Evolutionary conservation across 2,797 vertebrate species (phyloP).

Genomic region (Lophius americanus): DNA sequence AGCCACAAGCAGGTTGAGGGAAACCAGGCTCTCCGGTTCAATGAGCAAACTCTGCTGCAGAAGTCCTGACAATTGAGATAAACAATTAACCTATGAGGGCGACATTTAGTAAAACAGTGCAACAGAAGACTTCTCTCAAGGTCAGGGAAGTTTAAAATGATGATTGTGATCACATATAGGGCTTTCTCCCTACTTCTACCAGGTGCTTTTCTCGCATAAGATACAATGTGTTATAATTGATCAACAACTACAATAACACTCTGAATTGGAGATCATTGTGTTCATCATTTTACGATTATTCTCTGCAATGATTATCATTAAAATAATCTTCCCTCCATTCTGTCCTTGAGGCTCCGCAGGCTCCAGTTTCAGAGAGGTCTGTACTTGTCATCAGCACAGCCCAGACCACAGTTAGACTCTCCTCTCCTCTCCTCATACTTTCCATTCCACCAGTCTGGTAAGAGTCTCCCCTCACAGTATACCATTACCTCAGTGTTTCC

Average conservation of each 20-base stretch:
- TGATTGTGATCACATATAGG: slow-evolving; percentile 40
- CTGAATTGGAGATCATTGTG: slow-evolving; percentile 35
- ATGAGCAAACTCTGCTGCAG: slow-evolving; percentile 92
- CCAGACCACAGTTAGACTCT: slow-evolving; percentile 58
- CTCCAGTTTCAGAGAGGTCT: slow-evolving; percentile 65
- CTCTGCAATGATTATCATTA: slow-evolving; percentile 29
- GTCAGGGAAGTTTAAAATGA: slow-evolving; percentile 30
- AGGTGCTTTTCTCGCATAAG: slow-evolving; percentile 11
- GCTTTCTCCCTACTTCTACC: slow-evolving; percentile 15
- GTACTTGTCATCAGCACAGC: slow-evolving; percentile 72
- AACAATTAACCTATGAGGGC: slow-evolving; percentile 31
- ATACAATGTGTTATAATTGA: slow-evolving; percentile 39
- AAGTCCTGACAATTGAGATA: slow-evolving; percentile 82
- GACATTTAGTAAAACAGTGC: slow-evolving; percentile 37
- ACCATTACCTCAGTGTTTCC: slow-evolving; percentile 79
- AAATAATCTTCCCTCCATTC: slow-evolving; percentile 59
- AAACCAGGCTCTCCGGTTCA: slow-evolving; percentile 91
- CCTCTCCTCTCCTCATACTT: slow-evolving; percentile 61
- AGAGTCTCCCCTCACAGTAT: slow-evolving; percentile 55
- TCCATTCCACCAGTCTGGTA: slow-evolving; percentile 63
- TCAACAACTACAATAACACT: slow-evolving; percentile 49
- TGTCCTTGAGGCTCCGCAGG: slow-evolving; percentile 74
- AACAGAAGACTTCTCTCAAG: slow-evolving; percentile 24
- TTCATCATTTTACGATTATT: slow-evolving; percentile 24
- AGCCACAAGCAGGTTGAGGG: slow-evolving; percentile 92